Base-by-base conservation (phyloP, 2,797 vertebrate genomes). In the Galaxias olidus region DNA sequence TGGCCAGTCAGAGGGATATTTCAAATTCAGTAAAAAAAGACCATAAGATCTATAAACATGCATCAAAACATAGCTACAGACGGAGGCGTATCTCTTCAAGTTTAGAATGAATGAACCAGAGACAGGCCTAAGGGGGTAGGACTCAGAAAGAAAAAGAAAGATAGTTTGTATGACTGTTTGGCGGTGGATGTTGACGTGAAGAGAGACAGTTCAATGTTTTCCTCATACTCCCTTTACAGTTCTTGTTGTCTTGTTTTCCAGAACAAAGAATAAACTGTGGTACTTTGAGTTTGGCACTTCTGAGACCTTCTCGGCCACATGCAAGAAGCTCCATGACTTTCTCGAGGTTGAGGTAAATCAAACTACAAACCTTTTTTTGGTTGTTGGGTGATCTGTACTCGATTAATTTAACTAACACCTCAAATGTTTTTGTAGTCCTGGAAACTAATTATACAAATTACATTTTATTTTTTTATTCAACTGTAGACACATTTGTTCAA, bases 311-410 rank as follows among this genome's bases (percentile, higher is more conserved):
- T 98, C 95, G 15, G 94, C 95, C 68, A 96, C 96, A 12, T 98
- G 96, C 88, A 98, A 96, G 83, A 96, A 92, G 84, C 90, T 98
- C 43, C 92, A 87, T 63, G 95, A 97, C 66, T 93, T 90, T 60
- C 68, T 98, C 59, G 92, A 89, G 41, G 92, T 98, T 5, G 96
- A 98, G 94, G 96, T 97, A 97, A 96, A 94, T 96, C 94, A 93
- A 97, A 98, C 93, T 97, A 98, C 82, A 98, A 98, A 86, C 95
- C n/a, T n/a, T n/a, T n/a, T n/a, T n/a, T n/a, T n/a, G n/a, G n/a
- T n/a, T n/a, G n/a, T n/a, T n/a, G n/a, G n/a, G n/a, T n/a, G n/a
- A n/a, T n/a, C n/a, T n/a, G n/a, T n/a, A n/a, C n/a, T n/a, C n/a
- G n/a, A n/a, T n/a, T n/a, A n/a, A n/a, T n/a, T n/a, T n/a, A n/a